Percentiles rank a stretch among this genome's conserved stretches.
Evolutionary conservation across 1,140 invertebrate genomes (phyloP).

Genomic region (Dendroctonus valens): DNA sequence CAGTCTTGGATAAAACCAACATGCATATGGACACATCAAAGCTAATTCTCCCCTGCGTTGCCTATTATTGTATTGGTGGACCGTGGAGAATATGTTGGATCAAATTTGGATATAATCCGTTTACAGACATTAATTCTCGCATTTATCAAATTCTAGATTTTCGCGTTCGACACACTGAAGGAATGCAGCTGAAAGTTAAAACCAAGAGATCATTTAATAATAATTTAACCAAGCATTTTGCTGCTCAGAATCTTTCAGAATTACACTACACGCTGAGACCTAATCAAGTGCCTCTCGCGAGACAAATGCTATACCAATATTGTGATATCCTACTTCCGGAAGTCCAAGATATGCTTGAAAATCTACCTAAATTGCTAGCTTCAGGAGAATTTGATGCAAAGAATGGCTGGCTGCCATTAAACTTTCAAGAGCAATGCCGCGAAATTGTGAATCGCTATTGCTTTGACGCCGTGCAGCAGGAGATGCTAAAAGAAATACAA

Average conservation of each 20-base stretch:
- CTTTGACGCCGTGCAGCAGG: conserved; percentile 56
- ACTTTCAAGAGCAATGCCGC: conserved; percentile 65
- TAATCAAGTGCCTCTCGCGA: conserved; percentile 66
- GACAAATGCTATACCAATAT: conserved; percentile 79
- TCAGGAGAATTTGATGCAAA: conserved; percentile 66
- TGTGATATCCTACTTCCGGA: conserved; percentile 83
- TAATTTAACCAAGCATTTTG: conserved; percentile 44
- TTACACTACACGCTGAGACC: conserved; percentile 63
- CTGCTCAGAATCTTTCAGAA: not conserved
- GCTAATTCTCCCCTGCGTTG: conserved; percentile 74
- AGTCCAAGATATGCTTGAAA: conserved; percentile 75
- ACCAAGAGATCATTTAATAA: conserved; percentile 58
- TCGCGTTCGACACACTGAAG: conserved; percentile 66
- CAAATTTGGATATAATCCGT: conserved; percentile 82
- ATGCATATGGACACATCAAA: conserved; percentile 67
- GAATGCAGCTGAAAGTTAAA: conserved; percentile 56
- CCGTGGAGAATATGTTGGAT: conserved; percentile 89
- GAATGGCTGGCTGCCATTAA: conserved; percentile 72
- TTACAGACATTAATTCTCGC: conserved; percentile 71
- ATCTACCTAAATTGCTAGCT: conserved; percentile 62
- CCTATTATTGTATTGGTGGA: conserved; percentile 82
- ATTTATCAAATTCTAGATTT: conserved; percentile 88
- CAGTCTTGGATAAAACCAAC: conserved; percentile 65
- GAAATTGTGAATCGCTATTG: conserved; percentile 66
- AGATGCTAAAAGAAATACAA: conserved; percentile 42